Evolutionary conservation across 2,888 invertebrate genomes (phyloP).

Genomic region (Harpalus rufipes): DNA sequence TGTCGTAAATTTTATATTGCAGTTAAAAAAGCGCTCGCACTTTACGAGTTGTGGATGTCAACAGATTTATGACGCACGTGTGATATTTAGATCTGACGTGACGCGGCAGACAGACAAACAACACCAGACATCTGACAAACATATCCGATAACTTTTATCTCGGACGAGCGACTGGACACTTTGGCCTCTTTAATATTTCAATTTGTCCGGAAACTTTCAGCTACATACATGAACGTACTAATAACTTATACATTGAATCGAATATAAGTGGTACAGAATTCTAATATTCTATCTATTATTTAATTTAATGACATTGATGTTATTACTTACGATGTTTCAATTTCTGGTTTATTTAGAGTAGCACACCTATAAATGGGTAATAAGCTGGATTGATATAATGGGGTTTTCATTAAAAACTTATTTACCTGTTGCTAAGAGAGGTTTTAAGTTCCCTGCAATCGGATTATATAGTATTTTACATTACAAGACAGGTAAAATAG

Average conservation of each 20-base stretch:
- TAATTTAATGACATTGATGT: too few species aligned
- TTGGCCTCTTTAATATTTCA: slow-evolving; percentile 23
- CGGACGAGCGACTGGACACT: slow-evolving; percentile 16
- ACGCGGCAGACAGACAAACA: slow-evolving; percentile 34
- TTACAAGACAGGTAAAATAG: too few species aligned
- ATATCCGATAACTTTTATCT: slow-evolving; percentile 39
- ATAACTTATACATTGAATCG: slow-evolving; percentile 4
- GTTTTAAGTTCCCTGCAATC: too few species aligned
- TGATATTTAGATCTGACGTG: slow-evolving; percentile 40
- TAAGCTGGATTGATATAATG: too few species aligned
- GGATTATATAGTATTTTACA: too few species aligned
- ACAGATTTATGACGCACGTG: slow-evolving; percentile 42
- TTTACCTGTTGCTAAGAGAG: too few species aligned
- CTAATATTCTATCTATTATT: too few species aligned
- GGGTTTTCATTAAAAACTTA: too few species aligned
- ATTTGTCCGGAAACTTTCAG: neutral
- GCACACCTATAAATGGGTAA: too few species aligned
- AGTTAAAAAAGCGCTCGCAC: slow-evolving; percentile 40
- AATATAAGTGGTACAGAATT: neutral
- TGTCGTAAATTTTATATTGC: slow-evolving; percentile 45
- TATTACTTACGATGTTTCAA: too few species aligned
- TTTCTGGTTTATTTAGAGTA: too few species aligned
- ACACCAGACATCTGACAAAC: slow-evolving; percentile 39
- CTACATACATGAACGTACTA: neutral
- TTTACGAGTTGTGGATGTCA: slow-evolving; percentile 36